phyloP scores from a whole-genome alignment of 2,113 vertebrate genomes.

The Elephantulus edwardii region DNA sequence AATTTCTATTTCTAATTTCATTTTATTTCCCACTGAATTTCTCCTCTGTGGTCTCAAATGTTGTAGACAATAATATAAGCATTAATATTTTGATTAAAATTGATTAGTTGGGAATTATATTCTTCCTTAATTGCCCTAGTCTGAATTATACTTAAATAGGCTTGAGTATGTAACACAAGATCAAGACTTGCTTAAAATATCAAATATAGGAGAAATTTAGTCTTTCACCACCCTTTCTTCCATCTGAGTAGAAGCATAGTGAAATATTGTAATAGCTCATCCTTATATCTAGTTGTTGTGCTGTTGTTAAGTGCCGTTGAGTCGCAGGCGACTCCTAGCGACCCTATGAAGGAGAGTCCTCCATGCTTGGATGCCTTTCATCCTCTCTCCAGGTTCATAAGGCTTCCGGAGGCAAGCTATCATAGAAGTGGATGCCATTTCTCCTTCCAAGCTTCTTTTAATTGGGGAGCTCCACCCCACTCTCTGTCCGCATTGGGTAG shows the following conservation, averaged over 20 bases:
- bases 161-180: neutral
- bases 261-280: too few relatives aligned
- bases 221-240: neutral
- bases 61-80: slow-evolving; percentile 5
- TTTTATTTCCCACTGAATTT: neutral
- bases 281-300: too few relatives aligned
- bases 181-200: neutral
- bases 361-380: too few relatives aligned
- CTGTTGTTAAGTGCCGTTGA: too few relatives aligned
- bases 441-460: too few relatives aligned
- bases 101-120: neutral
- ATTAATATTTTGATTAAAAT: slow-evolving; percentile 6
- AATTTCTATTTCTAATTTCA: neutral
- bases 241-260: neutral
- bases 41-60: neutral
- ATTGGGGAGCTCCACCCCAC: too few relatives aligned
- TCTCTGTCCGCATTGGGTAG: too few relatives aligned
- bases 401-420: too few relatives aligned
- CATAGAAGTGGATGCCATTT: too few relatives aligned
- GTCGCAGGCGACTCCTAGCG: too few relatives aligned
- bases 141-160: neutral
- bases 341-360: too few relatives aligned
- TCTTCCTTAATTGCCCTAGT: neutral
- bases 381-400: too few relatives aligned
- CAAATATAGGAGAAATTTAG: neutral